Percentiles rank a stretch among this genome's conserved stretches.
Evolutionary conservation across 2,797 vertebrate species (phyloP).

Genomic region (Botia kubotai): DNA sequence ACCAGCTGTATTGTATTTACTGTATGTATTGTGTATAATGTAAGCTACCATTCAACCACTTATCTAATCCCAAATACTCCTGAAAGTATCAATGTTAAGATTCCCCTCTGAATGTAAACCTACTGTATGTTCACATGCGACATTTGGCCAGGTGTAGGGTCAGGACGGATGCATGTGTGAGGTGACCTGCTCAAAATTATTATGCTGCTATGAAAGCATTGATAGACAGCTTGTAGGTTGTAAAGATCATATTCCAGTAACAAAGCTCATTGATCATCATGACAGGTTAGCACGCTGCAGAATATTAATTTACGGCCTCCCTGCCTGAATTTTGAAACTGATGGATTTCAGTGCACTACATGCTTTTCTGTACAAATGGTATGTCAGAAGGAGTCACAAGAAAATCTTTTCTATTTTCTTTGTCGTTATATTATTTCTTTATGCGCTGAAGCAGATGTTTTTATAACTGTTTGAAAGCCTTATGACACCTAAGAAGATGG

Average conservation of each 20-base stretch:
- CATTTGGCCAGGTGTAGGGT: slow-evolving; percentile 1
- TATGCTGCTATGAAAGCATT: slow-evolving; percentile 28
- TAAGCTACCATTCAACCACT: no score
- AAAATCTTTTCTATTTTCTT: neutral
- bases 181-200: slow-evolving; percentile 24
- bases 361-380: neutral
- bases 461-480: neutral
- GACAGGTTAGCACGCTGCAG: slow-evolving; percentile 19
- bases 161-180: slow-evolving; percentile 4
- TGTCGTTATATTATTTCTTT: neutral
- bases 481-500: neutral
- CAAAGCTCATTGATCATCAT: slow-evolving; percentile 53
- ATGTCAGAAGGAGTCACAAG: neutral
- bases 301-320: slow-evolving; percentile 38
- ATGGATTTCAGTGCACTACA: neutral
- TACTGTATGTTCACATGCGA: slow-evolving; percentile 9
- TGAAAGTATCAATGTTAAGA: neutral
- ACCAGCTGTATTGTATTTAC: no score
- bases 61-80: neutral
- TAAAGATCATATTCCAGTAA: slow-evolving; percentile 51
- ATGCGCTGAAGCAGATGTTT: neutral
- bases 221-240: slow-evolving; percentile 53
- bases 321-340: slow-evolving; percentile 1
- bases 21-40: neutral
- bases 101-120: neutral